A percentile compares a stretch with the other conserved stretches of the same genome.
phyloP scores from a whole-genome alignment of 2,113 vertebrate species.

The Actenoides lindsayi region DNA sequence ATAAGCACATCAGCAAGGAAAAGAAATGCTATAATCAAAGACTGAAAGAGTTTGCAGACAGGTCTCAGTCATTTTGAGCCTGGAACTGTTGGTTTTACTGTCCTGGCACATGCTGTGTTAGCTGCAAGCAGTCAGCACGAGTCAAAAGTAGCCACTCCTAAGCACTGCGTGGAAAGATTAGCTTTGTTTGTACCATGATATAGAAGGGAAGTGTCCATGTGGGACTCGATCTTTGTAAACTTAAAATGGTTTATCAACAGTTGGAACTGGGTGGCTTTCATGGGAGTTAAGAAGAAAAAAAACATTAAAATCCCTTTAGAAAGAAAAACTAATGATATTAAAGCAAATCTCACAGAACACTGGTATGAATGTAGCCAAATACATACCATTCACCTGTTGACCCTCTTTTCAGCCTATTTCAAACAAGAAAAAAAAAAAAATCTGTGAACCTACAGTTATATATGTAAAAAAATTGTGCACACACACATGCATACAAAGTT shows the following conservation, averaged over 20 bases:
- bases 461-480: not conserved
- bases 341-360: not conserved
- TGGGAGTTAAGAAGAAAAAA: not conserved
- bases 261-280: not conserved
- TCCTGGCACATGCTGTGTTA: not conserved
- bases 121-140: not conserved
- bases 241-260: not conserved
- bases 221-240: not conserved
- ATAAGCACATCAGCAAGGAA: not conserved
- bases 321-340: not conserved
- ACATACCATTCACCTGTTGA: not conserved
- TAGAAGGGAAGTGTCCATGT: not conserved
- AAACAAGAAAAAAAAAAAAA: not conserved
- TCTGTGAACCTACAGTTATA: not conserved
- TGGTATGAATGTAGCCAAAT: not conserved
- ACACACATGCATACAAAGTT: fast-evolving
- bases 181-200: not conserved
- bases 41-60: not conserved
- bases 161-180: not conserved
- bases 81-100: not conserved
- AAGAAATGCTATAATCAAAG: not conserved
- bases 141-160: not conserved
- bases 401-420: not conserved
- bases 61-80: not conserved
- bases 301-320: not conserved